Base-by-base conservation (phyloP, 2,113 vertebrate species). In the Microtus pennsylvanicus region DNA sequence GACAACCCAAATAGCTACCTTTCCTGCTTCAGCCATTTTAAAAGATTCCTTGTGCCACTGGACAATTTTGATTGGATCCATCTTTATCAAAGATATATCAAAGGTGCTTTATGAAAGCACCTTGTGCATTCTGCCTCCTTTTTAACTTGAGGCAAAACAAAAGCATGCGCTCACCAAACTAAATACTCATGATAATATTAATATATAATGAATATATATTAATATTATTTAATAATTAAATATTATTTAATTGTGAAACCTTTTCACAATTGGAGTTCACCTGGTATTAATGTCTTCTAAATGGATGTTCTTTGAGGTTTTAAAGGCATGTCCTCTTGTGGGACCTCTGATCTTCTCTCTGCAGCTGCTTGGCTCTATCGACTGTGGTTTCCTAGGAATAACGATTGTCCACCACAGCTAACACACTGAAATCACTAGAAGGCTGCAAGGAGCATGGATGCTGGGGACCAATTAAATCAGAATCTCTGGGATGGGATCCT, bases 401-500 rank as follows among this genome's bases (percentile, higher is more conserved):
- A 19, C 26, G 67, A 30, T 77, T 95, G 50, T 83, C 70, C 87
- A 38, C 10, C 33, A 19, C 33, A 24, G 30, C 8, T 61, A 47
- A 47, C 28, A 70, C 2, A 22, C 61, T 50, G 30, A 19, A 91
- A 42, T 69, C 77, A 82, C 42, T 69, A 35, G 55, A 42, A 50
- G 7, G 13, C 35, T 65, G 87, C 82, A 55, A 77, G 58, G 80
- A 42, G 17, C 74, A n/a, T 61, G 61, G 3, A 55, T 93, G 8
- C 74, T 50, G 35, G 35, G 52, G 24, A 12, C 10, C 72, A 94
- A 63, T 86, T 92, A 85, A 92, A 45, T 72, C 45, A 96, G 82
- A 89, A 69, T 72, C 50, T 91, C 47, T 91, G 47, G n/a, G 17
- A 3, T 86, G 38, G 30, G 30, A 42, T 26, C 4, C 28, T 35